A percentile compares a stretch with the other conserved stretches of the same genome.
phyloP scores from a whole-genome alignment of 2,888 invertebrate species.

The Coelogynopora nodosa region DNA sequence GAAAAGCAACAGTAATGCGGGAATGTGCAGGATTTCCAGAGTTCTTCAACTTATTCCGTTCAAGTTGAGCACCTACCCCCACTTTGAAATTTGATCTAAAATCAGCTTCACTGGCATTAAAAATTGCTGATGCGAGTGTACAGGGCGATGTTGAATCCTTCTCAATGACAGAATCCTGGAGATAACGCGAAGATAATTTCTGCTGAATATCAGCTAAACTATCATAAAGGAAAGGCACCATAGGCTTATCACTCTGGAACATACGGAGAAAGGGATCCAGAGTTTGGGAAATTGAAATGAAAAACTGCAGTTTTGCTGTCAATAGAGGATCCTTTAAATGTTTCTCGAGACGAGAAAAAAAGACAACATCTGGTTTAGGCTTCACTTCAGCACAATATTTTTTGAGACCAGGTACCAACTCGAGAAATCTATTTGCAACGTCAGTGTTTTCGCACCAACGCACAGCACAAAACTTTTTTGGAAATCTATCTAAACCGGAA shows the following conservation, averaged over 20 bases:
- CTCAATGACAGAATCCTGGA: background rate
- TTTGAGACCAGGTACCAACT: background rate
- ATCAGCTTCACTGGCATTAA: background rate
- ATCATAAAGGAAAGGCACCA: background rate
- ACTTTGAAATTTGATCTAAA: background rate
- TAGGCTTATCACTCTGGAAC: background rate
- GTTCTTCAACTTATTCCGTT: background rate
- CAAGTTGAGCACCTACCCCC: background rate
- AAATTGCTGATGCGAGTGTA: background rate
- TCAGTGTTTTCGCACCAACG: background rate
- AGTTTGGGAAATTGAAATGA: background rate
- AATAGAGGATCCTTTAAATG: background rate
- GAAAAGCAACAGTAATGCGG: background rate
- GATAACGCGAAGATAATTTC: background rate
- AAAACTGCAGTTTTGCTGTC: background rate
- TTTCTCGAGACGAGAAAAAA: background rate
- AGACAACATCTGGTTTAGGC: background rate
- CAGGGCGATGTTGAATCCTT: background rate
- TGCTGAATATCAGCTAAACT: background rate
- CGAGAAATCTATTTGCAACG: background rate
- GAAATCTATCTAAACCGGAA: background rate
- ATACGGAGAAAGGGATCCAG: background rate
- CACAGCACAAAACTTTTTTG: background rate
- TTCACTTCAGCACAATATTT: background rate
- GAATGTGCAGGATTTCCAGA: background rate